Evolutionary conservation across 1,140 invertebrate genomes (phyloP).

Genomic region (Dreissena polymorpha): DNA sequence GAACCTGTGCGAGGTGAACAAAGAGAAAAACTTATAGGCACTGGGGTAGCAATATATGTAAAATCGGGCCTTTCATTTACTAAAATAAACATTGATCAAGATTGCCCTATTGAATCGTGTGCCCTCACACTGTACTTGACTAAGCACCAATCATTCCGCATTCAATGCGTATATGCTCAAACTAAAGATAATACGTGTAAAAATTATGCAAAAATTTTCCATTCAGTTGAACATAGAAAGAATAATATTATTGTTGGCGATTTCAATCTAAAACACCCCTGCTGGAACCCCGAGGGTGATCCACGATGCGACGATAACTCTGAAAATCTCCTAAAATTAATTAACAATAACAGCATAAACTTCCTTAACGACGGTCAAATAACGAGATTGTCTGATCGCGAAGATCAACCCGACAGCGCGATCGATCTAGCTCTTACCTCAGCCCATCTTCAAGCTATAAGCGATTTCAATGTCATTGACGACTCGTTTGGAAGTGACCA

Average conservation of each 20-base stretch:
- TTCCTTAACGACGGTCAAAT: slow-evolving; percentile 16
- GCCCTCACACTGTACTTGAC: too few species aligned
- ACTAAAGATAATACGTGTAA: too few species aligned
- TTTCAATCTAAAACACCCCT: slow-evolving; percentile 19
- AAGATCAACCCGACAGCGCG: background rate
- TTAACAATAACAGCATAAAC: background rate
- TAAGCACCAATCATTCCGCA: too few species aligned
- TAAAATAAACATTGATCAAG: too few species aligned
- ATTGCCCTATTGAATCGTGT: too few species aligned
- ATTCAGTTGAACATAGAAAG: background rate
- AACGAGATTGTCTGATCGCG: slow-evolving; percentile 2
- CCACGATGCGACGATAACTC: background rate
- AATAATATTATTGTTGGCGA: slow-evolving; percentile 3
- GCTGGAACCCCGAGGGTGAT: slow-evolving; percentile 6
- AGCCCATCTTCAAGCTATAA: background rate
- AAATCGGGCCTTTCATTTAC: too few species aligned
- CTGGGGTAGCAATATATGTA: too few species aligned
- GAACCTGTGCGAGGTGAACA: too few species aligned
- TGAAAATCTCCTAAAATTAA: background rate
- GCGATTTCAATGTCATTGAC: background rate
- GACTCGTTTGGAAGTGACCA: too few species aligned
- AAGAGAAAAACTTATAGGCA: too few species aligned
- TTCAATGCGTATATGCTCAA: too few species aligned
- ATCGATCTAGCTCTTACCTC: slow-evolving; percentile 20
- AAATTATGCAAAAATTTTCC: too few species aligned